Percentiles rank a stretch among this genome's conserved stretches.
Conservation (phyloP, 2,888 invertebrate genomes). For the Meiosimyza platycephala region DNA sequence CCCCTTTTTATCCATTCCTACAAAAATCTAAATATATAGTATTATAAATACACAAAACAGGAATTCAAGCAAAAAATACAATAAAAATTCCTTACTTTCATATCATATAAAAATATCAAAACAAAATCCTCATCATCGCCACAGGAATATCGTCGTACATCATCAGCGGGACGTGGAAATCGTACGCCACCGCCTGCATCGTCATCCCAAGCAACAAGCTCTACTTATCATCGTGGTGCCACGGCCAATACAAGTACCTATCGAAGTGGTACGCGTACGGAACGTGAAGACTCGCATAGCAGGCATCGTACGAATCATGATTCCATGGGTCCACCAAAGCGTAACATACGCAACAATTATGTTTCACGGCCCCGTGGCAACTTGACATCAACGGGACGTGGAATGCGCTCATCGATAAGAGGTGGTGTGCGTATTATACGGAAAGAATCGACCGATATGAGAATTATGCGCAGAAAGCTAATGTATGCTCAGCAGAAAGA, state of each 20-base stretch:
- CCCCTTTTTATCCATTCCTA: slow-evolving; percentile 40
- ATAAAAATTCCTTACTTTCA: slow-evolving; percentile 46
- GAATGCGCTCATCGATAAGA: slow-evolving; percentile 57
- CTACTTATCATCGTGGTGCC: slow-evolving; percentile 52
- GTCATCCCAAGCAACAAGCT: slow-evolving; percentile 56
- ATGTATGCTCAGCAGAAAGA: slow-evolving; percentile 65
- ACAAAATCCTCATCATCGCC: slow-evolving; percentile 62
- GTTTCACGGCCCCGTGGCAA: slow-evolving; percentile 61
- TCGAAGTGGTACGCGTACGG: slow-evolving; percentile 47
- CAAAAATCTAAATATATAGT: slow-evolving; percentile 28
- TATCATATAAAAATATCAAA: slow-evolving; percentile 47
- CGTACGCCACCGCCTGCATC: slow-evolving; percentile 62
- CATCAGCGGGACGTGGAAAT: slow-evolving; percentile 61
- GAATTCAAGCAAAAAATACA: slow-evolving; percentile 46
- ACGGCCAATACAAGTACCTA: slow-evolving; percentile 49
- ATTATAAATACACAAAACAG: slow-evolving; percentile 36
- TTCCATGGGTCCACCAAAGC: slow-evolving; percentile 66
- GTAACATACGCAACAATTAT: slow-evolving; percentile 60
- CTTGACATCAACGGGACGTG: slow-evolving; percentile 54
- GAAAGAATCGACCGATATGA: slow-evolving; percentile 62
- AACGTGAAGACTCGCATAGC: slow-evolving; percentile 53
- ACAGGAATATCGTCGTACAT: slow-evolving; percentile 66
- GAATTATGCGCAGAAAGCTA: slow-evolving; percentile 65
- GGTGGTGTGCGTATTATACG: slow-evolving; percentile 59
- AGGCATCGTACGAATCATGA: slow-evolving; percentile 56